phyloP scores from a whole-genome alignment of 2,113 vertebrate species.

The Dasyornis broadbenti region DNA sequence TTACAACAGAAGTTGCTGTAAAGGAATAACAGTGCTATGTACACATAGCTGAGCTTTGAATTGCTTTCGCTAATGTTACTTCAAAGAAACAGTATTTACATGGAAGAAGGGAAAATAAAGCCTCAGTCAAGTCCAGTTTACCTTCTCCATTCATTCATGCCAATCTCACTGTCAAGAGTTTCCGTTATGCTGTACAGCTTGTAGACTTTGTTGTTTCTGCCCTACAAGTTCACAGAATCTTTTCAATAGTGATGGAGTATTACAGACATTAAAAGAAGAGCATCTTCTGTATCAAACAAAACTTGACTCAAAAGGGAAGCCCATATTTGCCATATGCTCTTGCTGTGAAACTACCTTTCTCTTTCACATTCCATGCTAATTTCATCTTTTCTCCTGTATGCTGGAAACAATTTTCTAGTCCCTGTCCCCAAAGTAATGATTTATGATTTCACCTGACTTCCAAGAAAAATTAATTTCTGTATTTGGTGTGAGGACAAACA shows the following conservation, averaged over 20 bases:
- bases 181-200: not conserved
- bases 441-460: not conserved
- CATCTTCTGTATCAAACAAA: not conserved
- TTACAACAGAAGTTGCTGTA: not conserved
- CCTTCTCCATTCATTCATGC: not conserved
- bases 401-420: not conserved
- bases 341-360: not conserved
- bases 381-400: not conserved
- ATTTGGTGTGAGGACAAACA: not conserved
- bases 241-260: not conserved
- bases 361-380: not conserved
- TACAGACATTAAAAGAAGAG: fast-evolving
- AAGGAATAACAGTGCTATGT: not conserved
- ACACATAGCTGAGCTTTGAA: not conserved
- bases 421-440: not conserved
- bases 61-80: not conserved
- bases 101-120: not conserved
- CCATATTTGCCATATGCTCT: not conserved
- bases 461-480: not conserved
- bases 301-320: not conserved
- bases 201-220: not conserved
- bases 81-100: not conserved
- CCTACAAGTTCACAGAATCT: not conserved
- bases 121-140: not conserved
- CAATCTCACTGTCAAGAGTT: not conserved